Conservation (phyloP, 2,888 invertebrate species). For the Schizaphis graminum region DNA sequence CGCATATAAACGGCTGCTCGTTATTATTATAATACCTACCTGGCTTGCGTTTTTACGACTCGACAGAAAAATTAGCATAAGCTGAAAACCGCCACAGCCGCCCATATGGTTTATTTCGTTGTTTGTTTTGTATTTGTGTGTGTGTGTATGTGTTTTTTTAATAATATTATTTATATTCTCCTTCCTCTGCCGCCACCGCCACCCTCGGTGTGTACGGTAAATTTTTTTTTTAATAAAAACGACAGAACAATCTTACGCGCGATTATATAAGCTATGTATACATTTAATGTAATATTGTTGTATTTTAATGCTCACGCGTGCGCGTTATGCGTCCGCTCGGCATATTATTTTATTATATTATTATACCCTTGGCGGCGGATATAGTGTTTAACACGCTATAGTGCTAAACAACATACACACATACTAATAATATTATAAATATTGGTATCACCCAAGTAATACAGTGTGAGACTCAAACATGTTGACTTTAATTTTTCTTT, state of each 20-base stretch:
- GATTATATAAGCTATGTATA: neutral
- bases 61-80: slow-evolving; percentile 48
- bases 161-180: slow-evolving; percentile 9
- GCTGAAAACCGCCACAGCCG: slow-evolving; percentile 44
- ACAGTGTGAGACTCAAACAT: neutral
- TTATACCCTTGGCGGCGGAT: slow-evolving; percentile 32
- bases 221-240: neutral
- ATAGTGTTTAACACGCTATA: neutral
- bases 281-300: neutral
- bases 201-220: neutral
- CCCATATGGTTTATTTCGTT: slow-evolving; percentile 54
- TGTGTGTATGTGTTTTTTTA: neutral
- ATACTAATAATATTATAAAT: neutral
- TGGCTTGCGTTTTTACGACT: slow-evolving; percentile 51
- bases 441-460: neutral
- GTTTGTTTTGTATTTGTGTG: slow-evolving; percentile 24
- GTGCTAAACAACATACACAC: neutral
- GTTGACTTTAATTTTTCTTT: neutral
- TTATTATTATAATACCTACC: slow-evolving; percentile 10
- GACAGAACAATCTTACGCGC: neutral
- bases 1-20: slow-evolving; percentile 39
- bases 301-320: slow-evolving; percentile 24
- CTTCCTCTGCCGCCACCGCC: neutral
- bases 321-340: neutral
- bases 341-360: neutral